Evolutionary conservation across 2,888 invertebrate genomes (phyloP).

Genomic region (Epirrhoe tristata): DNA sequence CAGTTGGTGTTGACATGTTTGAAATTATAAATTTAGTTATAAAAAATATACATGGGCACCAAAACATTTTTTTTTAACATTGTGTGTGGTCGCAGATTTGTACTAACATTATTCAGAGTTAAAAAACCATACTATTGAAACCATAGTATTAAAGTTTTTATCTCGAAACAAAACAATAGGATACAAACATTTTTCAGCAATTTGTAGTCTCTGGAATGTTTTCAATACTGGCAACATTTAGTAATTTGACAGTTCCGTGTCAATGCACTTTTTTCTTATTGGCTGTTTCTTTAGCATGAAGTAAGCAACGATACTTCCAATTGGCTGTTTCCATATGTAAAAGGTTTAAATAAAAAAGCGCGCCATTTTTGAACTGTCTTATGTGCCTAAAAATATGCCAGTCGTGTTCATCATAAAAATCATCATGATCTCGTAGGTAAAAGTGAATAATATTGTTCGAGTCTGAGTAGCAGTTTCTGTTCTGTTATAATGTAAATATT

Average conservation of each 20-base stretch:
- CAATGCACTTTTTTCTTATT: constrained; percentile 36
- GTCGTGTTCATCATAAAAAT: no score
- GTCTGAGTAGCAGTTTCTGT: no score
- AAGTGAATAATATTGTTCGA: no score
- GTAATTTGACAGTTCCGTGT: constrained; percentile 33
- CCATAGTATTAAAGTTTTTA: no score
- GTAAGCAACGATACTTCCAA: neutral
- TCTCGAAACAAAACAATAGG: neutral
- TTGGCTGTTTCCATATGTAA: neutral
- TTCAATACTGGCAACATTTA: constrained; percentile 30
- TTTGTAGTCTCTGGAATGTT: neutral
- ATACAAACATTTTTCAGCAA: neutral
- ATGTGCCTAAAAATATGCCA: no score
- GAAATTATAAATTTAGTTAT: constrained; percentile 1
- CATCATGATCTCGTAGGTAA: no score
- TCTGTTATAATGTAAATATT: no score
- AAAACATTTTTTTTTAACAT: neutral
- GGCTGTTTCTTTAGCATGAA: constrained; percentile 17
- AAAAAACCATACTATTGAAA: neutral
- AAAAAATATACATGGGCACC: neutral
- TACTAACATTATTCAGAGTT: neutral
- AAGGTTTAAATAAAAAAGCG: neutral
- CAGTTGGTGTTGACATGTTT: constrained; percentile 60
- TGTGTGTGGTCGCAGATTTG: no score
- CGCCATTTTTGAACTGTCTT: constrained; percentile 1